Evolutionary conservation across 35 echinoderm and acorn worm species (phyloP), one percentile per base, ranked within the genome.

Genomic region (Patiria miniata): DNA sequence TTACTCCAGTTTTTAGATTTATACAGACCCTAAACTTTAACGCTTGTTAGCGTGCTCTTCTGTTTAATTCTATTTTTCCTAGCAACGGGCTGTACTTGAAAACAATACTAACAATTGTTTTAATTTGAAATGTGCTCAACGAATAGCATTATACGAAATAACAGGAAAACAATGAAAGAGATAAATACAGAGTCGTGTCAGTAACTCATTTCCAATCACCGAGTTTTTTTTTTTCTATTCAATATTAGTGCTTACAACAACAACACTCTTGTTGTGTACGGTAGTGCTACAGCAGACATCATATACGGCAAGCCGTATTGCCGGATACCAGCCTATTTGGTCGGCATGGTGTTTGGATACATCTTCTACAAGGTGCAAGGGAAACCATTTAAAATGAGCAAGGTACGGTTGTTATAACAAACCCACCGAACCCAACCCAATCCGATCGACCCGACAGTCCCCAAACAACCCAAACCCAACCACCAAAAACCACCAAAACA

Each of bases 311-410:
- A 90, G 33, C 88, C 88, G 0, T 90, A 79, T 28, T 69, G 53
- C 16, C 88, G 81, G 5, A 90, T 90, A n/a, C 80, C 60, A 50
- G 40, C 88, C 34, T 90, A 90, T 60, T 16, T 90, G 65, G 88
- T 90, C 54, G 88, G 88, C 8, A 77, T 90, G 40, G 5, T 89
- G 21, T 34, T 81, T 60, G 87, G 87, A 17, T 90, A 68, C 44
- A 40, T 81, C 5, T 80, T 89, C 10, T 89, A 59, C 54, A 81
- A 81, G 78, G 30, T 81, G 19, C 16, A 36, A 30, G 54, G 39
- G 5, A 79, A 79, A 39, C 52, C 76, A 4, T 37, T 89, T 37
- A 89, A 59, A 40, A 38, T 89, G 5, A 54, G 61, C 23, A 56
- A 77, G 77, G 86, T 87, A 37, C 42, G 65, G 23, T 12, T n/a